Base-by-base conservation (phyloP, 2,888 invertebrate genomes). In the Eucriotettix oculatus region DNA sequence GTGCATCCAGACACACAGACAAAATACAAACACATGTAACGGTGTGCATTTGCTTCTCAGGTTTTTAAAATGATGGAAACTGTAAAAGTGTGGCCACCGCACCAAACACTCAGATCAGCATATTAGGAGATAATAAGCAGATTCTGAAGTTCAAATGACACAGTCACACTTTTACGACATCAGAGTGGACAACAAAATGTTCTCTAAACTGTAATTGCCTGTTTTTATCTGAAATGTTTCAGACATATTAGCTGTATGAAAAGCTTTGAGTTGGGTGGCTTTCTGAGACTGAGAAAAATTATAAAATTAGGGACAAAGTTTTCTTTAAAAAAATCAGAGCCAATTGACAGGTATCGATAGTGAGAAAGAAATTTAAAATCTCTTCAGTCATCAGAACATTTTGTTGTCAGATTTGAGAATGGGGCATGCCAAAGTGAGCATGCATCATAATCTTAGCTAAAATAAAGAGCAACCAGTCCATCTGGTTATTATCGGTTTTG, bases 11-110 rank as follows among this genome's bases (percentile, higher is more conserved):
- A 17, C 55, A 40, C 42, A 12, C 55, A 10, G 9, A 41, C 55
- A 55, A 11, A n/a, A n/a, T 40, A 55, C 14, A 41, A 14, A 17
- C 12, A 55, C 57, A 53, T 56, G 52, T 40, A 57, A 57, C 14
- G 17, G 57, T 57, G 60, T 29, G 53, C 52, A 43, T 57, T 60
- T 60, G 60, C 60, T 52, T 42, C 60, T 57, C 40, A 52, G 16
- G 17, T 43, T 53, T 16, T n/a, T 41, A 40, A 55, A 55, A 55
- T 10, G 29, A 55, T 9, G 16, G 29, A 54, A 29, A 52, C 11
- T 10, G 55, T 40, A 55, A 14, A 55, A 17, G 14, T 40, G 55
- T n/a, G 42, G n/a, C 16, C n/a, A 41, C 55, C n/a, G 17, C 55
- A 55, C 5, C 14, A 16, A 48, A 48, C 48, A 3, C n/a, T 12